Base-by-base conservation (phyloP, 2,797 vertebrate species). In the Chiroxiphia lanceolata region DNA sequence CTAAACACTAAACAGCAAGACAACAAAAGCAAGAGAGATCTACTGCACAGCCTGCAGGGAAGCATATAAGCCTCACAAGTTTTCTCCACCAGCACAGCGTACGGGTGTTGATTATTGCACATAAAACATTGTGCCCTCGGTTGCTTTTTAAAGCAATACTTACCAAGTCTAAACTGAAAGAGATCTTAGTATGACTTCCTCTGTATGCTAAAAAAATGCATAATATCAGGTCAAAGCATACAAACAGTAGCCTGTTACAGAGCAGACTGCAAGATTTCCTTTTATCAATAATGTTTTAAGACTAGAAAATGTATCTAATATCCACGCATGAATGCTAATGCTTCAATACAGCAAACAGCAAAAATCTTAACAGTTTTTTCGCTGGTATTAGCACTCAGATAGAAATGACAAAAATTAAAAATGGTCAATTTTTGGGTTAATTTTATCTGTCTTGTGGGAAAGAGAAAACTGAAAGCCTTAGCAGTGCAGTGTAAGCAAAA, bases 401-500 rank as follows among this genome's bases (percentile, higher is more conserved):
- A 86, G 63, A 90, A 80, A 92, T 34, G 20, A 33, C 34, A 53
- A 47, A 78, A 51, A 36, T 53, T 16, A 72, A 57, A 81, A 86
- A 61, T 10, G 21, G 34, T 21, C 29, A 21, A 1, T 74, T 77
- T 92, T 77, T 2, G 1, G 29, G 29, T 77, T 77, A 56, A 76
- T 85, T 77, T 82, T 82, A 19, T 95, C 63, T 79, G 15, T 59
- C 87, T 83, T 70, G 42, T 72, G 72, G 65, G 84, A 96, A n/a
- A n/a, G 47, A 81, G 40, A 42, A 69, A 94, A 86, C 44, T 29
- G 69, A 65, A 89, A 86, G 69, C 29, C 65, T 78, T 76, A 80
- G 72, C 84, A 96, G 72, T 33, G 25, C 86, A 85, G 26, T 11
- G 48, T 84, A 91, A 95, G 94, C 93, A 90, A 65, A 85, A 94